These are phyloP conservation scores for Corythaeola cristata DNA, from an alignment of 2,113 vertebrate species.

Conservation along the genomic window DNA sequence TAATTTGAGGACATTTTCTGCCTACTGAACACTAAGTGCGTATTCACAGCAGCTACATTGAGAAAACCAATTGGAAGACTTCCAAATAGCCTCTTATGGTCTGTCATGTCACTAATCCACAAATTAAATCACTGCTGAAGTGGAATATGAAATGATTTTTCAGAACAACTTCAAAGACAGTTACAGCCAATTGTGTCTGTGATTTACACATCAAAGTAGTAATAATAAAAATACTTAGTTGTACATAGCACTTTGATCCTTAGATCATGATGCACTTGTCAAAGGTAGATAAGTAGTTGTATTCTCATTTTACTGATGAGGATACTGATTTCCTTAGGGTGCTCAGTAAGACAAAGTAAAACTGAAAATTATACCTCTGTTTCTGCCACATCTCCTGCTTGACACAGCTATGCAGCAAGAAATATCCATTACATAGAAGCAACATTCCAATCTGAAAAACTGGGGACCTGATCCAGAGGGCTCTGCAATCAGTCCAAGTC, in stretches of 20 bases:
- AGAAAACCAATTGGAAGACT: slow-evolving; percentile 22
- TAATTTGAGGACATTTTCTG: slow-evolving; percentile 22
- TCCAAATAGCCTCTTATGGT: slow-evolving; percentile 43
- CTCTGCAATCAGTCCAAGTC: background rate
- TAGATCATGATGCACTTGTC: slow-evolving; percentile 1
- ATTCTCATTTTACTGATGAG: background rate
- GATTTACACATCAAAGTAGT: slow-evolving; percentile 50
- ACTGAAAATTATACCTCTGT: background rate
- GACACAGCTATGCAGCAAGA: background rate
- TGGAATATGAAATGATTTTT: slow-evolving; percentile 23
- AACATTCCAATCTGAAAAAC: background rate
- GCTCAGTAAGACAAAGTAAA: background rate
- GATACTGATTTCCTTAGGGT: background rate
- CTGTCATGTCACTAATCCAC: slow-evolving; percentile 42
- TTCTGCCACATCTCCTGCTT: background rate
- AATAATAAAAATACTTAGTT: slow-evolving; percentile 48
- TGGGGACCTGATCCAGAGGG: background rate
- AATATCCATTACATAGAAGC: background rate
- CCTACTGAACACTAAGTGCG: background rate
- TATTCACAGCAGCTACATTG: background rate
- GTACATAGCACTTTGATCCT: slow-evolving; percentile 6
- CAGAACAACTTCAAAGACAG: slow-evolving; percentile 55
- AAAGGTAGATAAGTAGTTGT: background rate
- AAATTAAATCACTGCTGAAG: slow-evolving; percentile 45
- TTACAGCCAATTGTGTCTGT: slow-evolving; percentile 25